These are phyloP conservation scores for Invenusta paracnida DNA, from an alignment of 2,888 invertebrate genomes.

Conservation along the genomic window DNA sequence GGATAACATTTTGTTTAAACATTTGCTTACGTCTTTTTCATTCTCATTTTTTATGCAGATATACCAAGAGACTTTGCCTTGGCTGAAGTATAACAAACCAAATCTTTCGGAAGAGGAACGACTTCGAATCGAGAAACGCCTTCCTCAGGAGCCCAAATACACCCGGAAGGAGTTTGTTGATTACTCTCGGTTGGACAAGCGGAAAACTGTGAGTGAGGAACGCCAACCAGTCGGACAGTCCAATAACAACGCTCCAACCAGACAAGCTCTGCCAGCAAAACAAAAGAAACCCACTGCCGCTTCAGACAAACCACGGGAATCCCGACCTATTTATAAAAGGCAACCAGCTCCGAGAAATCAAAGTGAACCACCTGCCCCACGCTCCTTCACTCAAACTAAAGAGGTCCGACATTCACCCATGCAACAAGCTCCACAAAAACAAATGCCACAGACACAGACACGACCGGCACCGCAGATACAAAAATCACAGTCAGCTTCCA, in stretches of 20 bases:
- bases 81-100: conserved; percentile 39
- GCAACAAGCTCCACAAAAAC: not conserved
- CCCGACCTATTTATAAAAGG: not conserved
- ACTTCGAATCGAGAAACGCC: conserved; percentile 3
- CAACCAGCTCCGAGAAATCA: not conserved
- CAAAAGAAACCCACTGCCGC: no score
- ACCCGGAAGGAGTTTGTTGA: not conserved
- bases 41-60: conserved; percentile 24
- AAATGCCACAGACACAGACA: not conserved
- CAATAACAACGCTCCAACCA: not conserved
- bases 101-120: conserved; percentile 34
- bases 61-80: conserved; percentile 34
- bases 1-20: no score
- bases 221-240: not conserved
- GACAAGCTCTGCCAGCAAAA: not conserved
- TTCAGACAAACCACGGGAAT: not conserved
- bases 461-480: no score
- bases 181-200: not conserved
- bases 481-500: no score
- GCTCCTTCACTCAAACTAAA: no score
- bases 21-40: no score
- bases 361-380: conserved; percentile 8
- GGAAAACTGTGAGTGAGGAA: not conserved
- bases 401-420: not conserved
- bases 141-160: not conserved